Conservation (phyloP, 2,113 vertebrate species). For the Actinemys pallida region DNA sequence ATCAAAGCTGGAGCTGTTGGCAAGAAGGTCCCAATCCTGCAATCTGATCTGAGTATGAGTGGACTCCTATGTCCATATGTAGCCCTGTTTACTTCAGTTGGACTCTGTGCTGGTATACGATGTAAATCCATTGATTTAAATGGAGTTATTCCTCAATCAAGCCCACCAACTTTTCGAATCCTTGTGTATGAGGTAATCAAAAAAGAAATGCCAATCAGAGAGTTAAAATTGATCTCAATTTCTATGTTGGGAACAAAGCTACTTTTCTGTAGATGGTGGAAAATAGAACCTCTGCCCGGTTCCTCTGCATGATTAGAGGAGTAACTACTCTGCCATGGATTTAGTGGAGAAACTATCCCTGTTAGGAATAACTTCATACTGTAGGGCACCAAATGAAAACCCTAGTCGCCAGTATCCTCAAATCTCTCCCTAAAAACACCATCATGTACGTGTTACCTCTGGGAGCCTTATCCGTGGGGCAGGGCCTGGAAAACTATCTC, state of each 20-base stretch:
- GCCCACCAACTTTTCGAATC: neutral
- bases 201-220: neutral
- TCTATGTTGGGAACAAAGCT: neutral
- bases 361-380: neutral
- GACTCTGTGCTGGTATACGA: neutral
- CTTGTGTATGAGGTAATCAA: neutral
- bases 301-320: neutral
- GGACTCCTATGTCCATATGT: neutral
- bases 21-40: neutral
- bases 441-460: neutral
- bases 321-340: neutral
- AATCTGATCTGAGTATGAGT: neutral
- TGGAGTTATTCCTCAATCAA: neutral
- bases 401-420: neutral
- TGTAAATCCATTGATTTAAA: neutral
- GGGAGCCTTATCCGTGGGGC: neutral
- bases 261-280: neutral
- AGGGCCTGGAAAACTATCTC: neutral
- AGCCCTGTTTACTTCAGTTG: neutral
- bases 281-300: neutral
- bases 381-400: neutral
- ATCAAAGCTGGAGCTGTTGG: fast-evolving
- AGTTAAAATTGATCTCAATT: neutral
- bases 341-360: neutral
- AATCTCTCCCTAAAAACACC: neutral